These are phyloP conservation scores for Papilio protenor DNA, from an alignment of 2,888 invertebrate species.

Conservation along the genomic window DNA sequence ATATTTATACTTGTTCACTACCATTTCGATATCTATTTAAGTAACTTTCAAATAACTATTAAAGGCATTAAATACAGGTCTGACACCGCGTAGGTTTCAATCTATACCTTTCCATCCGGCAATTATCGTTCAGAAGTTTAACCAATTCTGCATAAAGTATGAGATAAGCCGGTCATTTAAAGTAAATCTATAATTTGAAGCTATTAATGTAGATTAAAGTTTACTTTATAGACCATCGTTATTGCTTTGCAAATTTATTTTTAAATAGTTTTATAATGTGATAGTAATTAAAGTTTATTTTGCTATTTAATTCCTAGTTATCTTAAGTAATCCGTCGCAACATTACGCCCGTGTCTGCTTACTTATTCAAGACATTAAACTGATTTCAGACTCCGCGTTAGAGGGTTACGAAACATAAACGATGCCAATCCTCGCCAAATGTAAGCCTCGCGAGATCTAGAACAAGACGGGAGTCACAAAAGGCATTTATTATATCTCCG, in stretches of 20 bases:
- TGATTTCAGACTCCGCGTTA: slow-evolving; percentile 45
- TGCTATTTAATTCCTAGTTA: slow-evolving; percentile 10
- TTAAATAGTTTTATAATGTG: neutral
- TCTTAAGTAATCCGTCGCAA: slow-evolving; percentile 25
- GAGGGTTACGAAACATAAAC: slow-evolving; percentile 56
- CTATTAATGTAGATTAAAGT: neutral
- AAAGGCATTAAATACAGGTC: slow-evolving; percentile 28
- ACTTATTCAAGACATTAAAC: slow-evolving; percentile 46
- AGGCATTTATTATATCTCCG: neutral
- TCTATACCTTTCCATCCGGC: slow-evolving; percentile 35
- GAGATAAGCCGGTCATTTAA: slow-evolving; percentile 18
- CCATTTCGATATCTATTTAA: neutral
- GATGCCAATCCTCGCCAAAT: slow-evolving; percentile 38
- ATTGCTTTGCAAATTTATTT: neutral
- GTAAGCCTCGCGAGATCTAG: slow-evolving; percentile 1
- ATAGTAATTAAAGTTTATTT: neutral
- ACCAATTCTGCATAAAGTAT: slow-evolving; percentile 27
- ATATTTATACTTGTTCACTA: neutral
- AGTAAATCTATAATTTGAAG: slow-evolving; percentile 3
- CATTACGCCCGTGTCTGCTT: slow-evolving; percentile 36
- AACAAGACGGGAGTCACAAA: slow-evolving; percentile 5
- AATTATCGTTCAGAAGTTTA: slow-evolving; percentile 31
- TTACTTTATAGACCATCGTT: neutral
- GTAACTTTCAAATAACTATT: neutral
- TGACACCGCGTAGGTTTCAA: slow-evolving; percentile 33